phyloP scores from a whole-genome alignment of 2,113 vertebrate genomes.

The Cinclus mexicanus region DNA sequence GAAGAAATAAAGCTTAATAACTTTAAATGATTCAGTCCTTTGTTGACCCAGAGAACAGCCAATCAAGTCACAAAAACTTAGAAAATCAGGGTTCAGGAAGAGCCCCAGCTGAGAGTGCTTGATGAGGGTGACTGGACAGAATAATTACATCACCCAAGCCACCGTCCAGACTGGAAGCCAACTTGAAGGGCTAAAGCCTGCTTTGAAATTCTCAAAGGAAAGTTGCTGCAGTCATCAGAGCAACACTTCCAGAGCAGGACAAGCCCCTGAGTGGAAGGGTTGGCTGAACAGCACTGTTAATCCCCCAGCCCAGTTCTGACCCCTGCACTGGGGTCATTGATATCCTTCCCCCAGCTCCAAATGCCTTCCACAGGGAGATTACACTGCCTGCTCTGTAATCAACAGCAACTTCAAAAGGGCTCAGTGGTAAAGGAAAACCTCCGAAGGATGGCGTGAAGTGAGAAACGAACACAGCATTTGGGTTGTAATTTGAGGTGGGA shows the following conservation, averaged over 20 bases:
- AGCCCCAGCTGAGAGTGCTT: not conserved
- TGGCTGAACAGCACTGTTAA: not conserved
- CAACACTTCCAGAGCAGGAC: not conserved
- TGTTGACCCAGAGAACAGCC: not conserved
- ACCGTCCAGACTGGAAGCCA: not conserved
- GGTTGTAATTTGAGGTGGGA: conserved; percentile 28
- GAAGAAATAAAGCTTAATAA: not conserved
- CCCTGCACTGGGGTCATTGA: not conserved
- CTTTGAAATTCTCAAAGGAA: not conserved
- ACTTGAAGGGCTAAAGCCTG: not conserved
- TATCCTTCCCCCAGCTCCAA: not conserved
- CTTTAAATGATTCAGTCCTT: not conserved
- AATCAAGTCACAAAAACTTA: not conserved
- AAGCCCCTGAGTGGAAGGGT: not conserved
- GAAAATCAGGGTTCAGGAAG: not conserved
- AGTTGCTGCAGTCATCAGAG: not conserved
- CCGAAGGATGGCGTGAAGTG: not conserved
- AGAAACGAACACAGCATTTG: conserved; percentile 32
- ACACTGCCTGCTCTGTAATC: conserved; percentile 20
- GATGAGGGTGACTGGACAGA: not conserved
- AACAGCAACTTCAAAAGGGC: conserved; percentile 25
- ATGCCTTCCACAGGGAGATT: not conserved
- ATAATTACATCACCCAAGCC: not conserved
- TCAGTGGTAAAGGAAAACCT: not conserved
- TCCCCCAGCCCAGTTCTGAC: not conserved